Evolutionary conservation across 2,888 invertebrate genomes (phyloP).

Genomic region (Nemapogon koenigi): DNA sequence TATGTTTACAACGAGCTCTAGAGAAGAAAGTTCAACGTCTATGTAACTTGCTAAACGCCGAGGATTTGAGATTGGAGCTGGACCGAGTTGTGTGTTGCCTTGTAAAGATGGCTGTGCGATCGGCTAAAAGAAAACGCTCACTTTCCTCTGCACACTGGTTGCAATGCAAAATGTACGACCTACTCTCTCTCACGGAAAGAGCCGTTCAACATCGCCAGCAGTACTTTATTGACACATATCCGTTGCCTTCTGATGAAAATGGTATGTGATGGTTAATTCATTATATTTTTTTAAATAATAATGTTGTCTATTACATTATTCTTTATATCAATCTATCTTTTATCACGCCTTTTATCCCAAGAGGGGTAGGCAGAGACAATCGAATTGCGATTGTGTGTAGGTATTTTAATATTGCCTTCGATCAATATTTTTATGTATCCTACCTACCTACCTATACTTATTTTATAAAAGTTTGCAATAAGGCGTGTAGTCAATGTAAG

Average conservation of each 20-base stretch:
- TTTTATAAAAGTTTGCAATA: too few species aligned
- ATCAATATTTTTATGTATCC: too few species aligned
- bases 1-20: neutral
- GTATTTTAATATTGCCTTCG: too few species aligned
- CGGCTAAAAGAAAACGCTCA: constrained; percentile 23
- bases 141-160: constrained; percentile 41
- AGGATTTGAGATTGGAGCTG: constrained; percentile 40
- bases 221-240: constrained; percentile 26
- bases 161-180: constrained; percentile 43
- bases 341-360: too few species aligned
- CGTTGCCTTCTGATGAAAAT: constrained; percentile 27
- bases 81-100: constrained; percentile 42
- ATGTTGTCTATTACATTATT: too few species aligned
- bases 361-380: too few species aligned
- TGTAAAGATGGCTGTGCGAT: constrained; percentile 38
- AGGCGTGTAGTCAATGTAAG: too few species aligned
- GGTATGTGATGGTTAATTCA: constrained; percentile 25
- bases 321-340: too few species aligned
- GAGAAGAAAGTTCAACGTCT: neutral
- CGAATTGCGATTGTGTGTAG: too few species aligned
- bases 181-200: constrained; percentile 44
- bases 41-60: constrained; percentile 27
- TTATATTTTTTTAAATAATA: too few species aligned
- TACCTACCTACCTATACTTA: too few species aligned
- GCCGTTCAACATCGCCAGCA: constrained; percentile 36